Percentiles rank a stretch among this genome's conserved stretches.
These are phyloP conservation scores for Athalia circularis DNA, from an alignment of 2,888 invertebrate species.

Conservation along the genomic window DNA sequence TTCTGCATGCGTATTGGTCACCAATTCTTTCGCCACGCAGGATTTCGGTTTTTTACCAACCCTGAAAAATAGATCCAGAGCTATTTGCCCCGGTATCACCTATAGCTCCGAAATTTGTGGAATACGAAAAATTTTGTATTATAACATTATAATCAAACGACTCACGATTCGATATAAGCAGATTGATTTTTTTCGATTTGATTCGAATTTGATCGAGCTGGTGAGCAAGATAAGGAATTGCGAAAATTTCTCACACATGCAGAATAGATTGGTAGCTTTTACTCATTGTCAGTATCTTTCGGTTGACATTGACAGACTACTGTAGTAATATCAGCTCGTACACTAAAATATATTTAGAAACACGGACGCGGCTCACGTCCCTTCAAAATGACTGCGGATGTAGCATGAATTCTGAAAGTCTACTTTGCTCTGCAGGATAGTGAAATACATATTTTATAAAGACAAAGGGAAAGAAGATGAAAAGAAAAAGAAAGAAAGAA, in stretches of 20 bases:
- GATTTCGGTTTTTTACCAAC: neutral
- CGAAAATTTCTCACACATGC: too few relatives aligned
- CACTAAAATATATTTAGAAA: slow-evolving; percentile 19
- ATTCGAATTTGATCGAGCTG: too few relatives aligned
- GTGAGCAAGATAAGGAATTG: too few relatives aligned
- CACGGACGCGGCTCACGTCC: slow-evolving; percentile 13
- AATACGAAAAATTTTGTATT: too few relatives aligned
- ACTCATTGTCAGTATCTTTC: too few relatives aligned
- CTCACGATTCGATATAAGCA: too few relatives aligned
- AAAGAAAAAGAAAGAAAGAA: neutral
- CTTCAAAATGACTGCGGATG: slow-evolving; percentile 21
- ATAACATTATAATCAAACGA: too few relatives aligned
- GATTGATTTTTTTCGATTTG: too few relatives aligned
- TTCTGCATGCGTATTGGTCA: neutral
- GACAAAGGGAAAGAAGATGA: slow-evolving; percentile 12
- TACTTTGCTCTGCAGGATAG: slow-evolving; percentile 27
- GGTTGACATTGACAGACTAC: slow-evolving; percentile 15
- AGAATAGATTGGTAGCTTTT: too few relatives aligned
- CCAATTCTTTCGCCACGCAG: neutral
- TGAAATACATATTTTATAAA: slow-evolving; percentile 37
- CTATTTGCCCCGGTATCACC: too few relatives aligned
- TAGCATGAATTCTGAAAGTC: slow-evolving; percentile 22
- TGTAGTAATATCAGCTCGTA: slow-evolving; percentile 12
- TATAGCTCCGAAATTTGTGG: too few relatives aligned
- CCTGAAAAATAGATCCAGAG: neutral